Evolutionary conservation across 2,888 invertebrate genomes (phyloP).

Genomic region (Apocheima hispidaria): DNA sequence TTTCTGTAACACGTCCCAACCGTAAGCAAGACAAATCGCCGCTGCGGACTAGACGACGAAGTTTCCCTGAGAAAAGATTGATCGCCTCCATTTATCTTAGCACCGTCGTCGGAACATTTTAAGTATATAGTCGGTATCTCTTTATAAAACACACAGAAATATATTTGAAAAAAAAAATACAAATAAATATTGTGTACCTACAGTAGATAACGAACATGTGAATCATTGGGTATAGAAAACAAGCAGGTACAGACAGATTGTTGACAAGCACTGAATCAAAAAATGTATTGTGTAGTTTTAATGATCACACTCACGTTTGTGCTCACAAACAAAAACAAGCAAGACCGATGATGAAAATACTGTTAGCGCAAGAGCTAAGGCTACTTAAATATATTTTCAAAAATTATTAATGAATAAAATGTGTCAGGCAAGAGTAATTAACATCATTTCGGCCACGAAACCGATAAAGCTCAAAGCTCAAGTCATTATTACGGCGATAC

Average conservation of each 20-base stretch:
- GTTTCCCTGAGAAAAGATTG: constrained; percentile 53
- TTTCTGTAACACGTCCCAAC: constrained; percentile 47
- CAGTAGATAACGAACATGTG: neutral
- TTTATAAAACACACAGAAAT: constrained; percentile 38
- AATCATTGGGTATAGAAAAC: neutral
- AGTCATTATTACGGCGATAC: constrained; percentile 6
- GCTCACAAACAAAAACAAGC: constrained; percentile 10
- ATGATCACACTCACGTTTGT: constrained; percentile 4
- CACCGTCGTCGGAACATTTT: too few relatives aligned
- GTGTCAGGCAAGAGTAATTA: constrained; percentile 11
- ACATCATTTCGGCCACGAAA: constrained; percentile 3
- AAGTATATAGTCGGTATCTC: too few relatives aligned
- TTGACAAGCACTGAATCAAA: constrained; percentile 10
- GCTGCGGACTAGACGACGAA: constrained; percentile 47
- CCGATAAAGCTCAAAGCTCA: neutral
- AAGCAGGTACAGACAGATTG: constrained; percentile 1
- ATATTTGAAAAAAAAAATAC: neutral
- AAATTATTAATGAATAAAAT: constrained; percentile 6
- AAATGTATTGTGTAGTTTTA: neutral
- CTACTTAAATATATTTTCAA: constrained; percentile 1
- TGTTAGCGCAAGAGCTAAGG: constrained; percentile 1
- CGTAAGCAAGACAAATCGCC: constrained; percentile 58
- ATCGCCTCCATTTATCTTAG: constrained; percentile 49
- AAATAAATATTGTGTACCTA: neutral
- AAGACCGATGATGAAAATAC: constrained; percentile 1